Evolutionary conservation across 2,113 vertebrate genomes (phyloP).

Genomic region (Gobius niger): DNA sequence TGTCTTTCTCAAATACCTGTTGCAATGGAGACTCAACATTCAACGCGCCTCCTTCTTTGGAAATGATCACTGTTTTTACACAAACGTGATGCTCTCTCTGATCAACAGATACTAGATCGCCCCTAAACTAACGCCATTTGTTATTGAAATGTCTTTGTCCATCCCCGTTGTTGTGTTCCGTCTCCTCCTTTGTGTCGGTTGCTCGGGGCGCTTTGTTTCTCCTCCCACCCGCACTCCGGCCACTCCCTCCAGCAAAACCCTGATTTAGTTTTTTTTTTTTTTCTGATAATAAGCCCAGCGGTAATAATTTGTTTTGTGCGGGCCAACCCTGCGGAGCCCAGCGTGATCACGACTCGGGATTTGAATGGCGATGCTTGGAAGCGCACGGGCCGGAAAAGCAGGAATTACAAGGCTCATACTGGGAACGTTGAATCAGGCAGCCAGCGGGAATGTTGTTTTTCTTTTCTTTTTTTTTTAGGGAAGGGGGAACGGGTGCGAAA

Average conservation of each 20-base stretch:
- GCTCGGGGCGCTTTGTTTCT: constrained; percentile 30
- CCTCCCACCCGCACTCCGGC: constrained; percentile 5
- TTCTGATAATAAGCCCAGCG: constrained; percentile 71
- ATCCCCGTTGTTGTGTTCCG: background rate
- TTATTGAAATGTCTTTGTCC: constrained; percentile 38
- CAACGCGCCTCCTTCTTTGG: too few relatives aligned
- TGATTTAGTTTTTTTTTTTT: constrained; percentile 25
- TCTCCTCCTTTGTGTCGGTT: constrained; percentile 43
- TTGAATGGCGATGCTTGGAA: constrained; percentile 58
- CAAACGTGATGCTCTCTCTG: constrained; percentile 4
- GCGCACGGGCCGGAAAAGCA: constrained; percentile 33
- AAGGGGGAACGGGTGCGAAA: constrained; percentile 15
- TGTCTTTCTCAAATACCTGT: too few relatives aligned
- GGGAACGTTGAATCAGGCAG: constrained; percentile 64
- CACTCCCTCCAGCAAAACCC: constrained; percentile 56
- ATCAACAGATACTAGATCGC: constrained; percentile 35
- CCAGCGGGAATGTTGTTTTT: constrained; percentile 67
- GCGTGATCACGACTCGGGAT: constrained; percentile 55
- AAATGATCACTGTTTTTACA: too few relatives aligned
- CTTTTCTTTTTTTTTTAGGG: constrained; percentile 55
- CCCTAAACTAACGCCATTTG: constrained; percentile 35
- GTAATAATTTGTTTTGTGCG: constrained; percentile 66
- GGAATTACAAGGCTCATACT: constrained; percentile 54
- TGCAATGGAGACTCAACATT: too few relatives aligned
- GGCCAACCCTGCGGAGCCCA: constrained; percentile 49